A percentile compares a stretch with the other conserved stretches of the same genome.
Conservation (phyloP, 2,797 vertebrate species). For the Hypotaenidia okinawae region DNA sequence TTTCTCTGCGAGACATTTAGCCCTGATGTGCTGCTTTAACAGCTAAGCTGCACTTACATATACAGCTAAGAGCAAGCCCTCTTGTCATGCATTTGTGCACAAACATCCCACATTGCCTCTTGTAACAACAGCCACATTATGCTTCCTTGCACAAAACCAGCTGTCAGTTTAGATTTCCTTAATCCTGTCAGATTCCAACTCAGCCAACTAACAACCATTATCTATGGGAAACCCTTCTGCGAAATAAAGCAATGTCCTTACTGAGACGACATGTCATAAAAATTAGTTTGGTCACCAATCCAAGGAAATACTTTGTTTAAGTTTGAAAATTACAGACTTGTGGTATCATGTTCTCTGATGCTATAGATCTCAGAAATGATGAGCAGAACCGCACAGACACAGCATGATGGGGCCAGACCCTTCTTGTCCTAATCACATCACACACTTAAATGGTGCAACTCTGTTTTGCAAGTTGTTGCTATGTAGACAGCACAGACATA, state of each 20-base stretch:
- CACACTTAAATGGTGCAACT: neutral
- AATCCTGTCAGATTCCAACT: conserved; percentile 79
- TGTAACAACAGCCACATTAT: conserved; percentile 78
- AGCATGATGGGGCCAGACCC: neutral
- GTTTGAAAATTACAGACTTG: conserved; percentile 45
- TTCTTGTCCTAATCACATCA: neutral
- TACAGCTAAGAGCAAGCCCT: conserved; percentile 57
- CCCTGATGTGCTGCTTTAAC: conserved; percentile 19
- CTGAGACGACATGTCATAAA: conserved; percentile 78
- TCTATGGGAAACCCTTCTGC: conserved; percentile 76
- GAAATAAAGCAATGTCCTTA: conserved; percentile 72
- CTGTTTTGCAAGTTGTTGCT: neutral
- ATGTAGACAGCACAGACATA: fast-evolving
- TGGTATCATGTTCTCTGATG: neutral
- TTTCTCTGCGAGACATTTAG: conserved; percentile 33
- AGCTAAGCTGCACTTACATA: conserved; percentile 50
- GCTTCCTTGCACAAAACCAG: conserved; percentile 77
- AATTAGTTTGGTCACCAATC: conserved; percentile 75
- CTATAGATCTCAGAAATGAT: conserved; percentile 22
- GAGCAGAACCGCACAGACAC: neutral
- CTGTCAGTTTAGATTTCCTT: conserved; percentile 82
- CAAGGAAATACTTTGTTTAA: conserved; percentile 66
- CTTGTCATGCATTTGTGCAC: conserved; percentile 67
- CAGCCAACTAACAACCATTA: conserved; percentile 74
- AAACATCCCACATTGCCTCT: conserved; percentile 68